Conservation (phyloP, 2,113 vertebrate species). For the Argyrosomus japonicus region DNA sequence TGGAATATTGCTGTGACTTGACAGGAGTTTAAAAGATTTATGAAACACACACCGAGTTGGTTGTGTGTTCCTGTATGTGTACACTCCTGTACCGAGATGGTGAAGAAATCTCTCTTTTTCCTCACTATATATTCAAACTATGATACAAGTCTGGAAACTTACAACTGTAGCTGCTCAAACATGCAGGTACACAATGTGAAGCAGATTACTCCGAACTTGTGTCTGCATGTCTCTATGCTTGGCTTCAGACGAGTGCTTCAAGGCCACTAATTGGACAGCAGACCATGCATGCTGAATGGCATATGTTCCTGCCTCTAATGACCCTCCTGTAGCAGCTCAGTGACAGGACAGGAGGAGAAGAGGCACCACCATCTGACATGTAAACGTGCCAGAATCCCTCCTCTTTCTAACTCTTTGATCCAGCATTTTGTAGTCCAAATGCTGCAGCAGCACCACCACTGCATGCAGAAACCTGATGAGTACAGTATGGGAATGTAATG, state of each 20-base stretch:
- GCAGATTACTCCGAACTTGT: constrained; percentile 35
- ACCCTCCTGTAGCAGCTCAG: constrained; percentile 63
- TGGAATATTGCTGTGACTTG: constrained; percentile 68
- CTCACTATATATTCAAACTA: constrained; percentile 40
- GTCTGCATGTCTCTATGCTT: constrained; percentile 37
- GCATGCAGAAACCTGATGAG: neutral
- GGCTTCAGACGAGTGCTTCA: constrained; percentile 62
- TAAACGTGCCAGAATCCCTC: constrained; percentile 60
- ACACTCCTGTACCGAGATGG: constrained; percentile 24
- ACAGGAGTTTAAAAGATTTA: constrained; percentile 81
- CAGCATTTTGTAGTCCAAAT: constrained; percentile 72
- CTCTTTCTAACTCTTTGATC: constrained; percentile 72
- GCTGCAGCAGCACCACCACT: neutral
- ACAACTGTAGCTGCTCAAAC: constrained; percentile 24
- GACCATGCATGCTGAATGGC: constrained; percentile 68
- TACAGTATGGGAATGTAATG: neutral
- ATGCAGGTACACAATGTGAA: constrained; percentile 48
- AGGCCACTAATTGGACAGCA: constrained; percentile 77
- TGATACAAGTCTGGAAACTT: constrained; percentile 44
- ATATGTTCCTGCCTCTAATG: constrained; percentile 80
- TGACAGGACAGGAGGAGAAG: constrained; percentile 51
- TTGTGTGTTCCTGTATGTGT: constrained; percentile 44
- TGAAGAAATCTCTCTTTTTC: constrained; percentile 36
- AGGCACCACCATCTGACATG: constrained; percentile 66
- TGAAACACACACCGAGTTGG: constrained; percentile 51